These are phyloP conservation scores for Microtus richardsoni DNA, from an alignment of 2,113 vertebrate genomes.

Conservation along the genomic window DNA sequence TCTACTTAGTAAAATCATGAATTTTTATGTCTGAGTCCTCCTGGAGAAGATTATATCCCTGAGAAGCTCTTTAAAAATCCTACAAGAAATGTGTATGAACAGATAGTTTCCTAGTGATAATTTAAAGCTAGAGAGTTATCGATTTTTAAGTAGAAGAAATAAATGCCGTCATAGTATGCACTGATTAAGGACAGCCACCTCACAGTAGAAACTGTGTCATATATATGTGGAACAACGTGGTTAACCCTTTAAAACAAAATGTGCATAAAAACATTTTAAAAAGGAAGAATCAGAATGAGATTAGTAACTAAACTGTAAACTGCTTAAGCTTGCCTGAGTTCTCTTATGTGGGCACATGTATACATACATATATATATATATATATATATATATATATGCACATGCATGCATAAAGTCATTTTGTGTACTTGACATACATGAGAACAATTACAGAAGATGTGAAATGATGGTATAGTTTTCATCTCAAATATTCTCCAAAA, in stretches of 20 bases:
- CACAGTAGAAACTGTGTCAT: not conserved
- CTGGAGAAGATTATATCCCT: not conserved
- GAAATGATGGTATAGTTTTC: not conserved
- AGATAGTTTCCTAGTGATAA: not conserved
- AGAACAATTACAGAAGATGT: not conserved
- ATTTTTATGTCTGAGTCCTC: slow-evolving; percentile 30
- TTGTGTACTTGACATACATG: not conserved
- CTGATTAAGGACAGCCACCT: not conserved
- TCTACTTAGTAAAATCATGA: slow-evolving; percentile 20
- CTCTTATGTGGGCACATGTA: not conserved
- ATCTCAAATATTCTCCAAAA: not conserved
- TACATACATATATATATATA: not conserved
- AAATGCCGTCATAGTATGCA: not conserved
- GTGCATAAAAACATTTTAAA: not conserved
- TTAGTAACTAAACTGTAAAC: not conserved
- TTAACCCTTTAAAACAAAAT: not conserved
- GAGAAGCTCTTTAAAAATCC: slow-evolving; percentile 11
- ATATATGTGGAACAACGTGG: too few species aligned
- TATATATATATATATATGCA: not conserved
- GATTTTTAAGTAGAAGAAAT: slow-evolving; percentile 3
- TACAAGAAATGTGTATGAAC: not conserved
- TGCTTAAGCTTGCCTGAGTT: not conserved
- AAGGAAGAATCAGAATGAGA: not conserved
- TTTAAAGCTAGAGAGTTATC: not conserved
- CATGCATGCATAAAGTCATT: not conserved